Evolutionary conservation across 2,113 vertebrate genomes (phyloP), one percentile per base, ranked within the genome.

Genomic region (Pelusios castaneus): DNA sequence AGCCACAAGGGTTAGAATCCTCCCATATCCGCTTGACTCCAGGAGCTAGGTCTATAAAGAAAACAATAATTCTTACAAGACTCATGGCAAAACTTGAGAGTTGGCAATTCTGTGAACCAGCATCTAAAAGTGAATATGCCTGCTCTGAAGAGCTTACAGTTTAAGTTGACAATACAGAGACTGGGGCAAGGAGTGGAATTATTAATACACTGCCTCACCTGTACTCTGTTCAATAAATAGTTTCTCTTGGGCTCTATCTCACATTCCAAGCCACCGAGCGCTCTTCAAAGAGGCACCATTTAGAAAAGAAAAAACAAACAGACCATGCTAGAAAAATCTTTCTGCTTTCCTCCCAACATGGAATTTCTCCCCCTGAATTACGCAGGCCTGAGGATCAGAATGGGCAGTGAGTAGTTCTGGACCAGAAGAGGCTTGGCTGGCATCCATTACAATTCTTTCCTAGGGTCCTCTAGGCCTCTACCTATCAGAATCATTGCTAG

Each of bases 121-220:
- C 49, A 49, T 49, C 49, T 49, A 49, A 55, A 55, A 80, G 80
- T 91, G 90, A 52, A 94, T 92, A 80, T 56, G 95, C 93, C 60
- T 88, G 4, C 10, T 52, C 84, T 1, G 77, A 89, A 84, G 49
- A 87, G 49, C 7, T n/a, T 85, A 54, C 1, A 0, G 54, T 94
- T 89, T 77, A 75, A 88, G 60, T 47, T 49, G 51, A 80, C 80
- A n/a, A 47, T 60, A 38, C 0, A 77, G 78, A 34, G 58, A 54
- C 8, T 49, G 13, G 45, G n/a, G 45, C 63, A 27, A 80, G 83
- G 75, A 79, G 67, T 60, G 67, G 91, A 91, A 96, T 3, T 1
- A 83, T 17, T 90, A 17, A 84, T 90, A 94, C 90, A n/a, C 54
- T 92, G 56, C 78, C 93, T 93, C 45, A 80, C 10, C 79, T 88